A percentile compares a stretch with the other conserved stretches of the same genome.
Evolutionary conservation across 2,888 invertebrate species (phyloP).

Genomic region (Coleophora deauratella): DNA sequence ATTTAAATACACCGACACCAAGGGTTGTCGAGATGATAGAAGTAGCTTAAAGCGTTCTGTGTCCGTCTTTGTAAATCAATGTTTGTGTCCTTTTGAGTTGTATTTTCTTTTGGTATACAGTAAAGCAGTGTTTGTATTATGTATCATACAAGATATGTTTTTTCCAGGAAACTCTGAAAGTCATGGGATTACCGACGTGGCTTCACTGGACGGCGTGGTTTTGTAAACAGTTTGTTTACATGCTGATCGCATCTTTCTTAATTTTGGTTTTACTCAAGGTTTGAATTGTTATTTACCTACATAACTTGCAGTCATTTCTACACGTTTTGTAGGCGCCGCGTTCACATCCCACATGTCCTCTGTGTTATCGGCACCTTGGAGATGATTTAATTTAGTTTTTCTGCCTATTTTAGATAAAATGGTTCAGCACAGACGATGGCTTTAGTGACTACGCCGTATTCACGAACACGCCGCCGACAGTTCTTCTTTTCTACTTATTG

Average conservation of each 20-base stretch:
- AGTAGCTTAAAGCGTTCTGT: too few species aligned
- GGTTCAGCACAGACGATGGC: slow-evolving; percentile 63
- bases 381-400: too few species aligned
- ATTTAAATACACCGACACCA: too few species aligned
- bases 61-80: too few species aligned
- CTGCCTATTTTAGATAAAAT: slow-evolving; percentile 56
- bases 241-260: slow-evolving; percentile 74
- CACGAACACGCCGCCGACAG: slow-evolving; percentile 77
- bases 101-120: too few species aligned
- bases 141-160: not conserved
- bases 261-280: slow-evolving; percentile 77
- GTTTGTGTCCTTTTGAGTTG: too few species aligned
- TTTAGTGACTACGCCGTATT: slow-evolving; percentile 76
- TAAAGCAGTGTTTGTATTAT: too few species aligned
- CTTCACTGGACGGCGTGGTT: slow-evolving; percentile 93
- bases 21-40: too few species aligned
- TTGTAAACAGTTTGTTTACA: slow-evolving; percentile 81
- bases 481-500: slow-evolving; percentile 81
- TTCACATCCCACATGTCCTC: too few species aligned
- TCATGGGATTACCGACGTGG: slow-evolving; percentile 90
- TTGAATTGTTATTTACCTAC: too few species aligned
- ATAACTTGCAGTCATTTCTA: not conserved
- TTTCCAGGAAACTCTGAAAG: slow-evolving; percentile 90
- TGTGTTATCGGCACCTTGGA: too few species aligned
- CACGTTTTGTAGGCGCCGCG: not conserved